phyloP scores from a whole-genome alignment of 2,113 vertebrate species.

The Osmerus mordax region DNA sequence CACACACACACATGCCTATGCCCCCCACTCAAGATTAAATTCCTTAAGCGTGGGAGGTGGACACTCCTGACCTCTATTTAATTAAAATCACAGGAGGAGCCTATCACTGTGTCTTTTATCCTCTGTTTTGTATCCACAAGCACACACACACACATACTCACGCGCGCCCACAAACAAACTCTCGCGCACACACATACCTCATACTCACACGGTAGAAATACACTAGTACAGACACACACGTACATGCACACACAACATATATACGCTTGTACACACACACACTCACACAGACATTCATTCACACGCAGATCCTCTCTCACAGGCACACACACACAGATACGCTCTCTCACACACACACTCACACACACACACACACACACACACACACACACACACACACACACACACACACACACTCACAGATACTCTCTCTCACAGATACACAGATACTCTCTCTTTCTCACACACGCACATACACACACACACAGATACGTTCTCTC shows the following conservation, averaged over 20 bases:
- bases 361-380: too few relatives aligned
- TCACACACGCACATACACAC: too few relatives aligned
- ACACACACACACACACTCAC: too few relatives aligned
- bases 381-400: too few relatives aligned
- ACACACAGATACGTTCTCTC: too few relatives aligned
- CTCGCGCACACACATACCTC: not conserved
- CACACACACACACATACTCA: not conserved
- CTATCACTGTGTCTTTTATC: constrained; percentile 48
- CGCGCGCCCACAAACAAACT: not conserved
- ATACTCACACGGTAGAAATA: not conserved
- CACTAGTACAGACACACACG: not conserved
- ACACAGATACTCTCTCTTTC: too few relatives aligned
- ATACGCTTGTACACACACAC: not conserved
- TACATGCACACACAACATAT: too few relatives aligned
- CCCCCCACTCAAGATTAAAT: constrained; percentile 47
- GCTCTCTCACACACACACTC: too few relatives aligned
- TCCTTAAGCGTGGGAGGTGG: constrained; percentile 52
- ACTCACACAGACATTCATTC: not conserved
- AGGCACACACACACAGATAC: too few relatives aligned
- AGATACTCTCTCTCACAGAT: too few relatives aligned
- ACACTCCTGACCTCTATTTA: constrained; percentile 55
- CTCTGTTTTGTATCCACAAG: constrained; percentile 13
- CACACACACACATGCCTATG: constrained; percentile 3
- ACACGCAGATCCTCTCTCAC: too few relatives aligned
- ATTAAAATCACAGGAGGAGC: constrained; percentile 56